Evolutionary conservation across 2,113 vertebrate species (phyloP).

Genomic region (Lipotes vexillifer): DNA sequence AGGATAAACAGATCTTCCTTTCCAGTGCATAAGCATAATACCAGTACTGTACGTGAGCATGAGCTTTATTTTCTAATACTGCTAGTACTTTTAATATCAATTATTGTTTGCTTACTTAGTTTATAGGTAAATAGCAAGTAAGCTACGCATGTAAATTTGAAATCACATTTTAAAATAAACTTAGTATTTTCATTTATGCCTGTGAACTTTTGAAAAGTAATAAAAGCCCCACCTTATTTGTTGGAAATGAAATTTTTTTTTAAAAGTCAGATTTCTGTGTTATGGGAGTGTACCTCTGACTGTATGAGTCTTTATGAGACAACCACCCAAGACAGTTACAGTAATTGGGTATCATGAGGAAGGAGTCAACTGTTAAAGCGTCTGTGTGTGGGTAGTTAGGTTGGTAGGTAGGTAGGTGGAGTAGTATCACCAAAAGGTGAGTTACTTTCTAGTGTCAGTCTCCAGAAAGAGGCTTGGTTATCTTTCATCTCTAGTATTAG

Average conservation of each 20-base stretch:
- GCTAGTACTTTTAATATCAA: not conserved
- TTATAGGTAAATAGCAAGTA: not conserved
- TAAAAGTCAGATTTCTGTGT: not conserved
- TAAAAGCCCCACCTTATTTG: not conserved
- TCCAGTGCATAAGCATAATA: not conserved
- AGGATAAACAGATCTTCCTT: not conserved
- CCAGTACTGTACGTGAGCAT: not conserved
- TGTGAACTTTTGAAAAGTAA: not conserved
- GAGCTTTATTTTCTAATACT: not conserved
- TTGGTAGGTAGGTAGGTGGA: not conserved
- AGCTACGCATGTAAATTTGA: not conserved
- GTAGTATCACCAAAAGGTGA: not conserved
- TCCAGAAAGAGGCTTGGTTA: not conserved
- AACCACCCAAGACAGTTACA: not conserved
- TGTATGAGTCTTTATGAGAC: not conserved
- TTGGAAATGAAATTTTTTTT: conserved; percentile 14
- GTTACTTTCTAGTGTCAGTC: not conserved
- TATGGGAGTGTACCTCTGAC: not conserved
- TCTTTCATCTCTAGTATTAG: not conserved
- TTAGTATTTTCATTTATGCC: not conserved
- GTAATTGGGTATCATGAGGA: not conserved
- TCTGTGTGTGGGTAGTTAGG: not conserved
- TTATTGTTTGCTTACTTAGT: not conserved
- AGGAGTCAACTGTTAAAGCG: not conserved
- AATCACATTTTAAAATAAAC: not conserved